Evolutionary conservation across 2,797 vertebrate genomes (phyloP).

Genomic region (Enteromius radiatus): DNA sequence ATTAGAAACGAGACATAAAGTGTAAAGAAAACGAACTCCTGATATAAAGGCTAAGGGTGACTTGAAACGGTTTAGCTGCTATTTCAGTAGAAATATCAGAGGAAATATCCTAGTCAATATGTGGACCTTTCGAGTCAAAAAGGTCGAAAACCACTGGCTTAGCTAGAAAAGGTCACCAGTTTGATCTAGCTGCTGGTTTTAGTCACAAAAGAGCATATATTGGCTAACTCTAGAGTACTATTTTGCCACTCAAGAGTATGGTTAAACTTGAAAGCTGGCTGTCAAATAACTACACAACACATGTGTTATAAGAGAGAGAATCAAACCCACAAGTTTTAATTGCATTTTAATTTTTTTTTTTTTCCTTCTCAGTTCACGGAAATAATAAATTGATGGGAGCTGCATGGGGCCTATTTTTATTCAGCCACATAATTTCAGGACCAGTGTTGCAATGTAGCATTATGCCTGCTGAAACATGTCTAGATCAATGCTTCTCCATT

Average conservation of each 20-base stretch:
- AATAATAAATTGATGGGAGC: not conserved
- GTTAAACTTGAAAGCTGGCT: not conserved
- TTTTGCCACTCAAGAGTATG: not conserved
- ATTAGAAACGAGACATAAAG: not conserved
- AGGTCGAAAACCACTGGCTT: not conserved
- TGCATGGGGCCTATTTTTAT: conserved; percentile 4
- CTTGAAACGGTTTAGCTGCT: too few species aligned
- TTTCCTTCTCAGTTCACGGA: not conserved
- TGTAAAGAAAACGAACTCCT: not conserved
- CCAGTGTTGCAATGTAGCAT: not conserved
- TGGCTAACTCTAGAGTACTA: not conserved
- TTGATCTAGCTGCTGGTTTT: not conserved
- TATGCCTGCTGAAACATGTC: conserved; percentile 6
- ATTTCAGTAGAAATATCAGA: not conserved
- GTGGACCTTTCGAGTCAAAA: not conserved
- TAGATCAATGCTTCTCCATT: conserved; percentile 11
- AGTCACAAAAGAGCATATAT: not conserved
- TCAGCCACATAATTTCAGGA: not conserved
- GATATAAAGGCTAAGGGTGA: not conserved
- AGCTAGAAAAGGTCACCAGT: not conserved
- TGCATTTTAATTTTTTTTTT: too few species aligned
- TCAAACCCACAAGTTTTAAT: not conserved
- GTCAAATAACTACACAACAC: not conserved
- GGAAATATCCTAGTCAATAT: not conserved
- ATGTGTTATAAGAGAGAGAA: not conserved